Percentiles rank a stretch among this genome's conserved stretches.
phyloP scores from a whole-genome alignment of 1,140 invertebrate species.

The Pinna nobilis region DNA sequence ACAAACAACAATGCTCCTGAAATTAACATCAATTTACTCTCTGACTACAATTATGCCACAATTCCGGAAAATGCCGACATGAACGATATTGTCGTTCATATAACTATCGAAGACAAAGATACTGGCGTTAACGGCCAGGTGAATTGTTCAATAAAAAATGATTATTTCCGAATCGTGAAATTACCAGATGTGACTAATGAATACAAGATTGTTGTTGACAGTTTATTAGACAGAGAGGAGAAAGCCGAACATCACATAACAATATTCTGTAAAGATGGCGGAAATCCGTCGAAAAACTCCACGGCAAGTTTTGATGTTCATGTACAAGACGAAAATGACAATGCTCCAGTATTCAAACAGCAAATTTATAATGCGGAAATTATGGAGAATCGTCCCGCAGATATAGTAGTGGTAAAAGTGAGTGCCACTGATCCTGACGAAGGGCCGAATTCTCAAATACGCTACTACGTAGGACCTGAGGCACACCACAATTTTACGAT shows the following conservation, averaged over 20 bases:
- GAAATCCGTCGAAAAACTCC: slow-evolving; percentile 48
- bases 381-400: slow-evolving; percentile 55
- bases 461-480: slow-evolving; percentile 43
- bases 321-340: slow-evolving; percentile 66
- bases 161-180: slow-evolving; percentile 20
- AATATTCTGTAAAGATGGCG: slow-evolving; percentile 54
- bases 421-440: slow-evolving; percentile 63
- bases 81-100: slow-evolving; percentile 62
- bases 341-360: slow-evolving; percentile 55
- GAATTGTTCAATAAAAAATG: slow-evolving; percentile 46
- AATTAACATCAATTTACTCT: slow-evolving; percentile 60
- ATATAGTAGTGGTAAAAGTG: slow-evolving; percentile 53
- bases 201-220: slow-evolving; percentile 51
- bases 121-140: slow-evolving; percentile 62
- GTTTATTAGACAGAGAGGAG: slow-evolving; percentile 39
- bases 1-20: slow-evolving; percentile 64
- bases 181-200: slow-evolving; percentile 31
- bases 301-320: slow-evolving; percentile 61
- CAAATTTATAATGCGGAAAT: slow-evolving; percentile 45
- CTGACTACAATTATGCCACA: slow-evolving; percentile 45
- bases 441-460: slow-evolving; percentile 51
- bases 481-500: slow-evolving; percentile 46
- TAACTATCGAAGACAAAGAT: slow-evolving; percentile 66
- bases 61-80: slow-evolving; percentile 54
- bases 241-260: slow-evolving; percentile 37